Evolutionary conservation across 2,113 vertebrate species (phyloP), one percentile per base, ranked within the genome.

Genomic region (Paramisgurnus dabryanus): DNA sequence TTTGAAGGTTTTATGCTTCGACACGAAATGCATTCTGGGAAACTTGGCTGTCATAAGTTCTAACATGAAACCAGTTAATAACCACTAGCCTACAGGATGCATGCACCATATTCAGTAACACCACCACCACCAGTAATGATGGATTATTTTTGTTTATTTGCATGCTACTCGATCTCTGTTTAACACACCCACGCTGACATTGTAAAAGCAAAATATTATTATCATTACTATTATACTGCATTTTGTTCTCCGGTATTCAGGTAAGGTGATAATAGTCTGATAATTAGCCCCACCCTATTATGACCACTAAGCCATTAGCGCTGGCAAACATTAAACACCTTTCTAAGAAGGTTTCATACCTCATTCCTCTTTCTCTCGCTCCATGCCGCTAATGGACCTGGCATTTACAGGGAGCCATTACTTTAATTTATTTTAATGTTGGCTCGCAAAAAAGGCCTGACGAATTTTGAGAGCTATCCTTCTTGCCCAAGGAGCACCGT

Each of bases 381-480:
- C 49, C 65, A 64, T 67, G 76, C 67, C 68, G 73, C 82, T 86
- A 87, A 85, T 86, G 76, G 82, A 80, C 68, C 79, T 86, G 85
- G 82, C 85, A 87, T 86, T 87, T 86, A 76, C 80, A 80, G 61
- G 64, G 82, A 70, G 72, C 43, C 83, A 82, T 79, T 84, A 65
- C 78, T 82, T 86, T 82, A 83, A 86, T 87, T 85, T 81, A 84
- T 85, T 87, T 84, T 86, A 88, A 85, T 81, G 72, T 78, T 66
- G 77, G 72, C 75, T 79, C 11, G 40, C 75, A 67, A 45, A 67
- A 80, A 74, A 72, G 80, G 60, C 78, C 71, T 66, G 78, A 82
- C 49, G 72, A 58, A 68, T 84, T 84, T 76, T 71, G 78, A 86
- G 66, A 73, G 77, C 63, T 81, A 82, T 85, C 85, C 85, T 27